Conservation (phyloP, 2,113 vertebrate genomes). For the Mirza zaza region DNA sequence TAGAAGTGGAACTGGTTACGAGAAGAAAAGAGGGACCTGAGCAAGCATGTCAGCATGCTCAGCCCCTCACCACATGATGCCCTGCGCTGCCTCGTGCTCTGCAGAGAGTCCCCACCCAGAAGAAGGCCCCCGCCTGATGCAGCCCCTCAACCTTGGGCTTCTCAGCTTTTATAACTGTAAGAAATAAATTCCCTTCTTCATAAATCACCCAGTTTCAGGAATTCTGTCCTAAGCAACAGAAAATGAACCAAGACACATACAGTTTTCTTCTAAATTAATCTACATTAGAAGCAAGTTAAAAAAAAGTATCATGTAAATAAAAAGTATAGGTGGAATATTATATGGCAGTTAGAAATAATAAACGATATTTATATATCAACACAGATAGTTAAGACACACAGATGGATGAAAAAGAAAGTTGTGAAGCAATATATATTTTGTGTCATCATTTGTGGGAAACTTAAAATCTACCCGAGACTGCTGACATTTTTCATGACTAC, state of each 20-base stretch:
- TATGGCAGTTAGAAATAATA: background rate
- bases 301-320: constrained; percentile 33
- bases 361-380: background rate
- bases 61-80: background rate
- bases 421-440: background rate
- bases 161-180: background rate
- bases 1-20: background rate
- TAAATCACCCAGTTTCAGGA: background rate
- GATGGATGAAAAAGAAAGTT: background rate
- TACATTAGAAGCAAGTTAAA: background rate
- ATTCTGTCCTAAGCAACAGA: background rate
- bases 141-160: background rate
- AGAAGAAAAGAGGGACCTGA: background rate
- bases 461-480: background rate
- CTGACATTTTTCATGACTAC: background rate
- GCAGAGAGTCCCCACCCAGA: background rate
- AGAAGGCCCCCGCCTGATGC: background rate
- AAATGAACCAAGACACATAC: background rate
- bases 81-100: background rate
- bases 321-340: background rate
- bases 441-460: background rate
- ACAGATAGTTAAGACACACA: background rate
- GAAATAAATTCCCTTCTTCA: background rate
- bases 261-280: constrained; percentile 45
- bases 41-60: background rate